Percentiles rank a stretch among this genome's conserved stretches.
These are phyloP conservation scores for Mus caroli DNA, from an alignment of 2,797 vertebrate genomes.

Conservation along the genomic window DNA sequence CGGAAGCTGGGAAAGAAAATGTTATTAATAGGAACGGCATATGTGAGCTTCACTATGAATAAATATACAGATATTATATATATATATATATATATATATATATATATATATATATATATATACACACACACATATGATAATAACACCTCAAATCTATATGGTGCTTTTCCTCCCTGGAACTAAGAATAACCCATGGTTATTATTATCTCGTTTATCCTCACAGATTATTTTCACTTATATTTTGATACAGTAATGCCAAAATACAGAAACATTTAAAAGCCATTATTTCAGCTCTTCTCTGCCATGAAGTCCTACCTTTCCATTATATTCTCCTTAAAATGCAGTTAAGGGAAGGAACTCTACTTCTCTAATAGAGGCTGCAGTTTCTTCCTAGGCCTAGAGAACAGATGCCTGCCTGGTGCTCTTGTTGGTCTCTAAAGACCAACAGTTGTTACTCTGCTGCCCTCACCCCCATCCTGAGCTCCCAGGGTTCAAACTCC, in stretches of 20 bases:
- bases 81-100: constrained; percentile 71
- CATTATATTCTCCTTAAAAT: constrained; percentile 39
- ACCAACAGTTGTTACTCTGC: background rate
- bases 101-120: background rate
- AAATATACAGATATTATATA: constrained; percentile 76
- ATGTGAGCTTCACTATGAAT: constrained; percentile 76
- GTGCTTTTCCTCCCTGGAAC: constrained; percentile 69
- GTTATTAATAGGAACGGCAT: constrained; percentile 80
- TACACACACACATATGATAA: constrained; percentile 49
- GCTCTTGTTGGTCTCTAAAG: background rate
- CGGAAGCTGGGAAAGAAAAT: constrained; percentile 68
- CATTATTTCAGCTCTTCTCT: constrained; percentile 40
- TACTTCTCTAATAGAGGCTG: background rate
- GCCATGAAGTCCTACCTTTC: background rate
- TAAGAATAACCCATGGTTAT: constrained; percentile 76
- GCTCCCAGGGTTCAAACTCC: background rate
- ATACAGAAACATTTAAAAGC: constrained; percentile 68
- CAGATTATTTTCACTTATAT: constrained; percentile 69
- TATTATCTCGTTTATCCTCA: constrained; percentile 76
- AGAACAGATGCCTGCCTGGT: background rate
- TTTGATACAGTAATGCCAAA: constrained; percentile 74
- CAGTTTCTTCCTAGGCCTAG: background rate
- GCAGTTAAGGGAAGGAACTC: background rate
- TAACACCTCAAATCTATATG: constrained; percentile 72
- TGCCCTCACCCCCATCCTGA: background rate